A percentile compares a stretch with the other conserved stretches of the same genome.
Evolutionary conservation across 2,113 vertebrate genomes (phyloP).

Genomic region (Serinus canaria): DNA sequence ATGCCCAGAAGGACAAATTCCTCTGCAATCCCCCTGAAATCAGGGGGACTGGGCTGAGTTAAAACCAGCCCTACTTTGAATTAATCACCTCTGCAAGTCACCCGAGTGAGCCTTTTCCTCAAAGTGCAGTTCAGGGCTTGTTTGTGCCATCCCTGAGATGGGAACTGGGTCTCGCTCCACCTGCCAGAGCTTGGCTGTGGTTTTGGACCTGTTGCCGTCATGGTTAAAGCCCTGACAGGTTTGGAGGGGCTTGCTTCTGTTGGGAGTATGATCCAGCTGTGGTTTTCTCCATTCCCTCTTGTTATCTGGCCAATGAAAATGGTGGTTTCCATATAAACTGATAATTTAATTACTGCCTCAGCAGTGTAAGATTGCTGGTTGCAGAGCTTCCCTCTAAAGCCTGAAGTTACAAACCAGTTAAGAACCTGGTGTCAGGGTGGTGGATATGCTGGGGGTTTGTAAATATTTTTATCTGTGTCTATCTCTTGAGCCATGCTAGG

Average conservation of each 20-base stretch:
- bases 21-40: neutral
- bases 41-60: neutral
- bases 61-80: neutral
- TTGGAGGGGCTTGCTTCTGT: neutral
- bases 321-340: neutral
- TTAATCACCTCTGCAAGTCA: neutral
- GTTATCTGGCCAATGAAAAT: neutral
- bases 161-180: neutral
- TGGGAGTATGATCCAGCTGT: neutral
- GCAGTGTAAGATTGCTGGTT: neutral
- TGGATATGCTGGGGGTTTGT: neutral
- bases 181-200: neutral
- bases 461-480: slow-evolving; percentile 38
- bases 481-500: neutral
- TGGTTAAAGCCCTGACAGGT: neutral
- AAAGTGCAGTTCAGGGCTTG: neutral
- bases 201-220: neutral
- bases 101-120: neutral
- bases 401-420: neutral
- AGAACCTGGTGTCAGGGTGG: neutral
- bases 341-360: neutral
- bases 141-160: neutral
- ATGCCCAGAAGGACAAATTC: neutral
- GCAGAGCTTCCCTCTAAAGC: neutral
- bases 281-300: neutral